Evolutionary conservation across 23 tunicate genomes (phyloP), one percentile per base, ranked within the genome.

Genomic region (Phallusia fumigata): DNA sequence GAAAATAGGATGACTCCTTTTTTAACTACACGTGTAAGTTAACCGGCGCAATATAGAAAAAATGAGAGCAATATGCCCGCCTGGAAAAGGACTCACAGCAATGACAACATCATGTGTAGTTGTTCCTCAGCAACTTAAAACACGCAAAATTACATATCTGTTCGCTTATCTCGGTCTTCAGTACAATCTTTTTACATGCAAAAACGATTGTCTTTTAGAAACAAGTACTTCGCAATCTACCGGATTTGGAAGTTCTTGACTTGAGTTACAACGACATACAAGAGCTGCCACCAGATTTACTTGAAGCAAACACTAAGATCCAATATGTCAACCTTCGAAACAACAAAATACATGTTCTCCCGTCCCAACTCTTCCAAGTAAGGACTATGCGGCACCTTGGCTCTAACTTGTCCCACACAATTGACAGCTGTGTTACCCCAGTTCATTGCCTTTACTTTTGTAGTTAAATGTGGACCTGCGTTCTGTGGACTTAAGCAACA

Each of bases 401-500:
- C 13, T 58, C 28, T 24, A 11, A 13, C n/a, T n/a, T n/a, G n/a
- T n/a, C n/a, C n/a, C n/a, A n/a, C n/a, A n/a, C n/a, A n/a, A n/a
- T n/a, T n/a, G n/a, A n/a, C n/a, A 21, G 1, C 69, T 58, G 16
- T 24, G 1, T 58, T 6, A 58, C 8, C 28, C 3, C 13, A 58
- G 15, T 58, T 58, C 13, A 22, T 21, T 24, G 13, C 28, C 16
- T 58, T 13, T 24, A 58, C 69, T n/a, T n/a, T n/a, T n/a, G n/a
- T n/a, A 58, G 69, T 58, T 58, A 6, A 24, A 5, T 21, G 69
- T 21, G 28, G 28, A 58, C 16, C 74, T 84, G 30, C 72, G 65
- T 33, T 19, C 26, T 0, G 51, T 91, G 22, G 96, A 91, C 50
- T 58, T 91, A 35, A 91, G 96, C 84, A 91, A 91, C 85, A 91